Percentiles rank a stretch among this genome's conserved stretches.
Evolutionary conservation across 2,888 invertebrate species (phyloP).

Genomic region (Orchestes rusci): DNA sequence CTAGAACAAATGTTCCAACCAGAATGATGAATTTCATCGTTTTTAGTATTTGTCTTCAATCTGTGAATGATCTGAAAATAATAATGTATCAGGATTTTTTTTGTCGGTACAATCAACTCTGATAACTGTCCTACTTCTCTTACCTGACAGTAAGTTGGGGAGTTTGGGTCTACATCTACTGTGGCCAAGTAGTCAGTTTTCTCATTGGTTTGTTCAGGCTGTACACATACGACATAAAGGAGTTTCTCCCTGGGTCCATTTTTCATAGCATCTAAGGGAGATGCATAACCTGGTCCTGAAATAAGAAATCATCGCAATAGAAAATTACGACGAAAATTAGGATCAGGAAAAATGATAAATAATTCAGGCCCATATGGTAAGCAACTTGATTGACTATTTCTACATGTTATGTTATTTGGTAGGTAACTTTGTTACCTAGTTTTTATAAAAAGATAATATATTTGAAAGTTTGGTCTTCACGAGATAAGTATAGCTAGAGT

Average conservation of each 20-base stretch:
- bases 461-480: too few relatives aligned
- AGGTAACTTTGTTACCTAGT: too few relatives aligned
- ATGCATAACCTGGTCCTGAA: slow-evolving; percentile 66
- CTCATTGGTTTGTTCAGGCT: slow-evolving; percentile 55
- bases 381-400: too few relatives aligned
- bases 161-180: slow-evolving; percentile 84
- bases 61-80: slow-evolving; percentile 76
- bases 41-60: slow-evolving; percentile 64
- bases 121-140: slow-evolving; percentile 1
- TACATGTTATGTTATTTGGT: too few relatives aligned
- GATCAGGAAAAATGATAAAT: too few relatives aligned
- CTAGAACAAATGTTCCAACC: slow-evolving; percentile 98
- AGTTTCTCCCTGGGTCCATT: slow-evolving; percentile 78
- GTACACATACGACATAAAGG: slow-evolving; percentile 84
- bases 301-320: too few relatives aligned
- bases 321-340: too few relatives aligned
- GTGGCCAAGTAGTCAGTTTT: slow-evolving; percentile 86
- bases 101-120: too few relatives aligned
- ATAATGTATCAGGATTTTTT: too few relatives aligned
- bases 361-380: too few relatives aligned
- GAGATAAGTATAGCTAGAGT: too few relatives aligned
- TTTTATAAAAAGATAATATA: too few relatives aligned
- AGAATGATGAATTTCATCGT: slow-evolving; percentile 90
- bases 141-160: slow-evolving; percentile 78
- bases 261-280: slow-evolving; percentile 75